Evolutionary conservation across 2,888 invertebrate species (phyloP).

Genomic region (Spilarctia lutea): DNA sequence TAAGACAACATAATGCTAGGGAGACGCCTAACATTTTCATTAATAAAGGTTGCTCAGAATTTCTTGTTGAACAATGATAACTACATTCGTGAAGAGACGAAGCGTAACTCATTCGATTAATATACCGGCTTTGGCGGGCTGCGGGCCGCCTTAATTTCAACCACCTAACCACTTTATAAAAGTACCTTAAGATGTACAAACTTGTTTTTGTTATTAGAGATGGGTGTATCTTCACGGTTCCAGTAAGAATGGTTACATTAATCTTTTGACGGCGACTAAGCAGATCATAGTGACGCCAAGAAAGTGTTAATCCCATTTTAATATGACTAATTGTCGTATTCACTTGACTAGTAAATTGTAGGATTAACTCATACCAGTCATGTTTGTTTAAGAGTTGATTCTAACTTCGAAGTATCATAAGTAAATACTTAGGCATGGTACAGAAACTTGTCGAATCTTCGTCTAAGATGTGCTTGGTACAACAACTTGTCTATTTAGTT

Average conservation of each 20-base stretch:
- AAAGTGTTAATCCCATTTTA: slow-evolving; percentile 81
- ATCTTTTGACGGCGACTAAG: slow-evolving; percentile 59
- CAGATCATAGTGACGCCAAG: slow-evolving; percentile 66
- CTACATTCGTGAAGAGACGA: slow-evolving; percentile 74
- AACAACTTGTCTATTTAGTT: background rate
- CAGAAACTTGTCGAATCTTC: background rate
- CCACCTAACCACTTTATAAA: slow-evolving; percentile 43
- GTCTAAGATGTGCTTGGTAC: background rate
- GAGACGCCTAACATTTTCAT: slow-evolving; percentile 73
- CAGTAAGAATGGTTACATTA: slow-evolving; percentile 45
- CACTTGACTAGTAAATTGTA: slow-evolving; percentile 62
- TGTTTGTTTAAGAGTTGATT: slow-evolving; percentile 1
- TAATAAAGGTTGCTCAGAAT: slow-evolving; percentile 64
- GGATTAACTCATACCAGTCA: slow-evolving; percentile 2
- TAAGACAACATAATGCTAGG: slow-evolving; percentile 49
- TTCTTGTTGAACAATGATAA: slow-evolving; percentile 73
- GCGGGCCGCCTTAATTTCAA: slow-evolving; percentile 74
- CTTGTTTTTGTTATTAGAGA: background rate
- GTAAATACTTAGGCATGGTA: background rate
- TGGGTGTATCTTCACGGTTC: slow-evolving; percentile 36
- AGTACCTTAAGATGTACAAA: slow-evolving; percentile 35
- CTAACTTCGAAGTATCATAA: background rate
- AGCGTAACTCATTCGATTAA: slow-evolving; percentile 85
- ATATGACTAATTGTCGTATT: slow-evolving; percentile 79
- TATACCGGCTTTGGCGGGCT: slow-evolving; percentile 62